Base-by-base conservation (phyloP, 2,888 invertebrate species). In the Apodemia zela region DNA sequence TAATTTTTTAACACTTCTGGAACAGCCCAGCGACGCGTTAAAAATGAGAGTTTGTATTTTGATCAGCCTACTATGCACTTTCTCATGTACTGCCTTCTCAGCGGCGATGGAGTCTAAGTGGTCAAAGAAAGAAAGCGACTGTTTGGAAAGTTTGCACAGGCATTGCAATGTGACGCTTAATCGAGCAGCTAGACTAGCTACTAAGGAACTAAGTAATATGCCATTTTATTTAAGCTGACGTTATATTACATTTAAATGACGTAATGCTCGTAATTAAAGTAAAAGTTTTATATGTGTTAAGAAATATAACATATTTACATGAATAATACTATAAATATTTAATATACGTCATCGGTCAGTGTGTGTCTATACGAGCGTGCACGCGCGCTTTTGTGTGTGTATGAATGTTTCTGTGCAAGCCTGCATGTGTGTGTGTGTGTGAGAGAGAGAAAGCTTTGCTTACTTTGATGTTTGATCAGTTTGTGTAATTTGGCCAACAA, bases 11-110 rank as follows among this genome's bases (percentile, higher is more conserved):
- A 78, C 78, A 38, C 87, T 95, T 61, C 79, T 95, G 64, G 91
- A 93, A 70, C 93, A 93, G 73, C 89, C 93, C 0, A 93, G 93
- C 71, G 90, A 93, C 64, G 81, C 93, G 0, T 72, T 95, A 8
- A 89, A 93, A 71, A 93, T 94, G 73, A 92, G 96, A 74, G 92
- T 94, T 11, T 96, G 97, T 75, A 93, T 94, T 71, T 89, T 97
- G n/a, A 87, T 96, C 18, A 92, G 94, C 70, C 87, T 95, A 33
- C 80, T 97, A 63, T 95, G 94, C 33, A 94, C 94, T 61, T 94
- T 94, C 73, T 95, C 94, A 59, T 93, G 94, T 70, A 93, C 94
- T 15, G 93, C 94, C 0, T 89, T 97, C 63, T 93, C 89, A 2
- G 82, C 80, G 2, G 89, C 87, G 0, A 89, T 92, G 89, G 86